Conservation (phyloP, 1,140 invertebrate species). For the Drosophila sp. region DNA sequence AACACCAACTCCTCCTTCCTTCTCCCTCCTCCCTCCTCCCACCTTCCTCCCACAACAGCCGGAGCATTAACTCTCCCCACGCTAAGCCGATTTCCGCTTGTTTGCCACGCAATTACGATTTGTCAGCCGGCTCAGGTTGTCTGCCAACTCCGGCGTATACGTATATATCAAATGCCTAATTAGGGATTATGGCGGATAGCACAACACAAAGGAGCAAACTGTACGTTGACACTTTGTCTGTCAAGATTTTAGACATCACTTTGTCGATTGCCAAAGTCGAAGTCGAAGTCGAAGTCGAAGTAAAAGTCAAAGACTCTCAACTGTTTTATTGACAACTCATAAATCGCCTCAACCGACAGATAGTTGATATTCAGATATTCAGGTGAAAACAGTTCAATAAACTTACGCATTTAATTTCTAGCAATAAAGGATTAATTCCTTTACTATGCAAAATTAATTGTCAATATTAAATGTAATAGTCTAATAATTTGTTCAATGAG, state of each 20-base stretch:
- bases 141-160: constrained; percentile 36
- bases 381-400: too few species aligned
- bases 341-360: constrained; percentile 9
- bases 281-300: too few species aligned
- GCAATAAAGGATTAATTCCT: too few species aligned
- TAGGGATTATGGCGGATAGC: constrained; percentile 66
- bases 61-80: constrained; percentile 1
- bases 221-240: constrained; percentile 43
- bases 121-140: constrained; percentile 60
- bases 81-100: constrained; percentile 79
- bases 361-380: too few species aligned
- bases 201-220: constrained; percentile 6
- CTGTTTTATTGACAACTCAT: constrained; percentile 32
- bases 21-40: too few species aligned
- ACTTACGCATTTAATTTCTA: background rate
- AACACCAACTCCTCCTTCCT: background rate
- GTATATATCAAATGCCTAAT: constrained; percentile 67
- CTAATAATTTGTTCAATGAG: too few species aligned
- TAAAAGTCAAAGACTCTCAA: constrained; percentile 28
- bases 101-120: constrained; percentile 82
- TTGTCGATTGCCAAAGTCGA: constrained; percentile 14
- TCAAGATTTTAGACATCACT: constrained; percentile 31
- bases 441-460: too few species aligned
- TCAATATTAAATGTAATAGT: too few species aligned
- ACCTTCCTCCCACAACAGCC: constrained; percentile 1